phyloP scores from a whole-genome alignment of 1,140 invertebrate genomes.

The Plectrocnemia conspersa region DNA sequence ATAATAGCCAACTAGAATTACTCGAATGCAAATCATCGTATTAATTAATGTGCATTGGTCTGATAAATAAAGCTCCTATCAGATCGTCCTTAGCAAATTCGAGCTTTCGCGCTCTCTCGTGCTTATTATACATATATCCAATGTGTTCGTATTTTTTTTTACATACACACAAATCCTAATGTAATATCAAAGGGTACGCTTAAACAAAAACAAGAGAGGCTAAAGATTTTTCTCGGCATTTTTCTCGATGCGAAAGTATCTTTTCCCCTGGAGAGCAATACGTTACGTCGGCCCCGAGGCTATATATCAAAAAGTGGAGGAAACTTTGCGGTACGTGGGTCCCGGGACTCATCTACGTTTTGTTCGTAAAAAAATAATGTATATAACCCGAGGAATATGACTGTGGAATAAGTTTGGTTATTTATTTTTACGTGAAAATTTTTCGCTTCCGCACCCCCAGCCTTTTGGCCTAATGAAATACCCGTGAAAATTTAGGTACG shows the following conservation, averaged over 20 bases:
- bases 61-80: too few relatives aligned
- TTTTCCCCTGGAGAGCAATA: slow-evolving; percentile 25
- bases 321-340: slow-evolving; percentile 19
- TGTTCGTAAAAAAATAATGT: slow-evolving; percentile 16
- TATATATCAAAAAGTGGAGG: slow-evolving; percentile 30
- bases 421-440: slow-evolving; percentile 31
- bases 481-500: slow-evolving; percentile 14
- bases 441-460: slow-evolving; percentile 27
- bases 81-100: too few relatives aligned
- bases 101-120: too few relatives aligned
- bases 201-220: slow-evolving; percentile 15
- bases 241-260: slow-evolving; percentile 20
- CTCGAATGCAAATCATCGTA: slow-evolving; percentile 7
- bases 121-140: too few relatives aligned
- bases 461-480: slow-evolving; percentile 23
- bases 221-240: slow-evolving; percentile 11
- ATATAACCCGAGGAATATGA: slow-evolving; percentile 1
- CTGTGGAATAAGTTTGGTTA: slow-evolving; percentile 16
- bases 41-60: slow-evolving; percentile 4
- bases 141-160: too few relatives aligned
- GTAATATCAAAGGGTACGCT: background rate
- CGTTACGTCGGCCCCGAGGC: slow-evolving; percentile 24
- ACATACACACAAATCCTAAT: too few relatives aligned
- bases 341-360: slow-evolving; percentile 7
- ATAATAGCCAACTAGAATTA: slow-evolving; percentile 4